Conservation (phyloP, 1,140 invertebrate genomes). For the Drosophila chauvacae region DNA sequence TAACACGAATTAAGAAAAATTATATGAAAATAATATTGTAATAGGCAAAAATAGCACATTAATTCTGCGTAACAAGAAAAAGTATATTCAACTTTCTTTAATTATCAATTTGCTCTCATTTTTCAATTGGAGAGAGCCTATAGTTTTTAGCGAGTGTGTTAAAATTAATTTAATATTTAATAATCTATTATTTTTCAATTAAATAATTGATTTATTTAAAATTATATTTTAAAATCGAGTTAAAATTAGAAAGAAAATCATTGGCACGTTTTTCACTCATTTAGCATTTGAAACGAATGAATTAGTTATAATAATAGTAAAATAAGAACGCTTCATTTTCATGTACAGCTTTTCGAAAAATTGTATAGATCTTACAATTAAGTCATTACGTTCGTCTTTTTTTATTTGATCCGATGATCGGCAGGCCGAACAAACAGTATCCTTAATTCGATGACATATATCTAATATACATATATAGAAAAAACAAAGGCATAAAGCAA, state of each 20-base stretch:
- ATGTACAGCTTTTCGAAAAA: constrained; percentile 1
- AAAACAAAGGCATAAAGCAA: constrained; percentile 84
- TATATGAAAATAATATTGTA: not conserved
- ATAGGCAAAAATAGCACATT: not conserved
- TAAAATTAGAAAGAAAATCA: constrained; percentile 2
- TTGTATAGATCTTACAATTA: constrained; percentile 4
- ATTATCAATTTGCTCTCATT: not conserved
- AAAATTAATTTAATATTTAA: not conserved
- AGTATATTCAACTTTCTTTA: not conserved
- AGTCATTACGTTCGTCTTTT: not conserved
- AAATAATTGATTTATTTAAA: not conserved
- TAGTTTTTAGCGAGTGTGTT: not conserved
- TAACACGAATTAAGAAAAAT: not conserved
- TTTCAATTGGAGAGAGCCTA: not conserved
- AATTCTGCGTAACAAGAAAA: constrained; percentile 4
- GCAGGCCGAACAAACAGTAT: constrained; percentile 36
- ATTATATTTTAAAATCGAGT: not conserved
- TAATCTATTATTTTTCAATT: not conserved
- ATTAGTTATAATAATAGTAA: not conserved
- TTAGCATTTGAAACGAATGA: constrained; percentile 2
- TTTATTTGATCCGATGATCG: constrained; percentile 17
- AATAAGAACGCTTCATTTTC: not conserved
- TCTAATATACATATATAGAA: constrained; percentile 47
- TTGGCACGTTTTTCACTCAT: constrained; percentile 10
- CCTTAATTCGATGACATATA: constrained; percentile 30